Conservation (phyloP, 2,113 vertebrate species). For the Aythya baeri region DNA sequence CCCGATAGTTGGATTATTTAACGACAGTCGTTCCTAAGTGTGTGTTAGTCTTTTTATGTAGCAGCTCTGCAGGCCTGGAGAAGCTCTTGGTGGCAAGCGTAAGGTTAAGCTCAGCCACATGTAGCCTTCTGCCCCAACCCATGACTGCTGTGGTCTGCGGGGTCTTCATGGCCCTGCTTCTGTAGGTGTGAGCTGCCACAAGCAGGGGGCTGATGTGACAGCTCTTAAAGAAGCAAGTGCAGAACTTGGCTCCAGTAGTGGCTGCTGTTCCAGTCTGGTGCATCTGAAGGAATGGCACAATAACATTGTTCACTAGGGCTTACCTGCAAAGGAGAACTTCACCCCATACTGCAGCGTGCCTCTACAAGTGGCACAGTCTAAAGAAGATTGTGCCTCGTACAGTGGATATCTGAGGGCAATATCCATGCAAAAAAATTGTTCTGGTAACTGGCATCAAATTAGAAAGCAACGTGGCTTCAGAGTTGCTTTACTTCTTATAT, state of each 20-base stretch:
- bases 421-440: not conserved
- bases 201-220: accelerated
- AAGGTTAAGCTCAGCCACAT: not conserved
- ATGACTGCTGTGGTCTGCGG: not conserved
- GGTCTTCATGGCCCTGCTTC: not conserved
- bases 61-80: not conserved
- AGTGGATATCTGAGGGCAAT: not conserved
- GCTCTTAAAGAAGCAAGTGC: not conserved
- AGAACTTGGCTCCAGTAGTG: not conserved
- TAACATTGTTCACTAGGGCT: not conserved
- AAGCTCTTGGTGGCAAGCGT: not conserved
- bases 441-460: not conserved
- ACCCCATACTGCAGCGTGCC: not conserved
- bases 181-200: not conserved
- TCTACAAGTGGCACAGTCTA: accelerated
- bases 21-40: not conserved
- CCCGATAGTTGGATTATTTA: not conserved
- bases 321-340: not conserved
- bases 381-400: not conserved
- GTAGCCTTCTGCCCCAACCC: not conserved
- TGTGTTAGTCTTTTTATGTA: accelerated
- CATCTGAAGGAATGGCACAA: not conserved
- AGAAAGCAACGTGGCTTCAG: not conserved
- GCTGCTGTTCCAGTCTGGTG: not conserved
- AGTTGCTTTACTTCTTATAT: not conserved